These are phyloP conservation scores for Miichthys miiuy DNA, from an alignment of 2,797 vertebrate species.

Conservation along the genomic window DNA sequence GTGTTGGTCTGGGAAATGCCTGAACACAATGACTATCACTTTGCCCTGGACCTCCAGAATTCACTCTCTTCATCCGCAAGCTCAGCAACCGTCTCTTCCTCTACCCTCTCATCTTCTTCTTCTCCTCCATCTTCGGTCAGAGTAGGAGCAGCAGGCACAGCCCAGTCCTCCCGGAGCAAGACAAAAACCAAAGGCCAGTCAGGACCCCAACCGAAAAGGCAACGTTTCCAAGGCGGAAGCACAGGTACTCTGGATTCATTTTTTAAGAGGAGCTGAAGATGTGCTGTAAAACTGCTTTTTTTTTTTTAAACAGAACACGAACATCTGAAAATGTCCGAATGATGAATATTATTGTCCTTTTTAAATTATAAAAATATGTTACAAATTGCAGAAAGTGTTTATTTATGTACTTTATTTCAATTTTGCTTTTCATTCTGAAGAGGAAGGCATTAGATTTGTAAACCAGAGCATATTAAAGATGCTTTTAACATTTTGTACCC, in stretches of 20 bases:
- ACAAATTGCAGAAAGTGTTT: slow-evolving; percentile 1
- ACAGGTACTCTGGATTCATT: slow-evolving; percentile 90
- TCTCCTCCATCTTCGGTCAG: slow-evolving; percentile 65
- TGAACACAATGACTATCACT: slow-evolving; percentile 95
- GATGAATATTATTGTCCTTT: background rate
- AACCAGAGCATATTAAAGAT: slow-evolving; percentile 20
- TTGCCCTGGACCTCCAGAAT: slow-evolving; percentile 93
- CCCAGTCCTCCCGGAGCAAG: slow-evolving; percentile 75
- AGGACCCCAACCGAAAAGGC: slow-evolving; percentile 86
- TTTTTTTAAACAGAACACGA: background rate
- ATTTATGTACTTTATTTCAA: slow-evolving; percentile 7
- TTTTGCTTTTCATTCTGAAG: background rate
- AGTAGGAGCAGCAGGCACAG: slow-evolving; percentile 24
- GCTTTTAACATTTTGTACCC: background rate
- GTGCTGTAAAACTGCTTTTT: background rate
- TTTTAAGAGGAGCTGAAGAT: slow-evolving; percentile 87
- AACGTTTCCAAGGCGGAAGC: slow-evolving; percentile 77
- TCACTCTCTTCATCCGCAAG: slow-evolving; percentile 80
- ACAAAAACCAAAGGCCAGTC: slow-evolving; percentile 82
- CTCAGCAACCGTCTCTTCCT: slow-evolving; percentile 35
- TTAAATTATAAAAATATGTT: background rate
- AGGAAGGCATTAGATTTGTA: background rate
- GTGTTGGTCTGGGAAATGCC: slow-evolving; percentile 93
- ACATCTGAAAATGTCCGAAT: background rate
- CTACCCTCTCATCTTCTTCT: slow-evolving; percentile 23